Evolutionary conservation across 2,888 invertebrate genomes (phyloP), one percentile per base, ranked within the genome.

Genomic region (Chironomus riparius): DNA sequence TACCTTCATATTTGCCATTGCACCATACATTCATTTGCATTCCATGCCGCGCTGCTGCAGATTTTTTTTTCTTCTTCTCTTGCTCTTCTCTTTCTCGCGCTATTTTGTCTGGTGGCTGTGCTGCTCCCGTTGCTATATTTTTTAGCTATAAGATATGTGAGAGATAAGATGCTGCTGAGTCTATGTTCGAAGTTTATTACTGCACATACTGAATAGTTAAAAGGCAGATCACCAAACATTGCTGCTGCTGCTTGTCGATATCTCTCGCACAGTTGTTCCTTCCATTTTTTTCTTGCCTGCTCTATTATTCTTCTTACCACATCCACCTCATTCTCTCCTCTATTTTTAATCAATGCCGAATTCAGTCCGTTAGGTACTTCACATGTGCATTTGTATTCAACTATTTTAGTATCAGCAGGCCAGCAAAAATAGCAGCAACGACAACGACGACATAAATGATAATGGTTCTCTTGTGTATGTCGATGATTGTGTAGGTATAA

Each of bases 331-430:
- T n/a, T n/a, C 50, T 50, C n/a, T 56, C n/a, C 15, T 62, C 62
- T 38, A 72, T 61, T 70, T 70, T 70, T 72, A 61, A 72, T 72
- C 72, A 72, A 72, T 72, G 72, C 62, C 62, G 72, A 70, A 2
- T 6, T n/a, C 6, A 18, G 13, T 50, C 13, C n/a, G n/a, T 50
- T 50, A 1, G 50, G 10, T 38, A 38, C 38, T 15, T 18, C 47
- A 22, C 21, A 47, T 28, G 68, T 69, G 15, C 50, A 70, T 70
- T 15, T 70, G 70, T 70, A 70, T 50, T 50, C 13, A 1, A 70
- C 70, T 50, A 70, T 70, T 70, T 18, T 70, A 70, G 50, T 71
- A 71, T 71, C 71, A 50, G 71, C 56, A 71, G 50, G 56, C 15
- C 56, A 56, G 15, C 15, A 56, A 56, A 56, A 56, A 18, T 56